A percentile compares a stretch with the other conserved stretches of the same genome.
Evolutionary conservation across 1,140 invertebrate species (phyloP).

Genomic region (Tetramorium simillimum): DNA sequence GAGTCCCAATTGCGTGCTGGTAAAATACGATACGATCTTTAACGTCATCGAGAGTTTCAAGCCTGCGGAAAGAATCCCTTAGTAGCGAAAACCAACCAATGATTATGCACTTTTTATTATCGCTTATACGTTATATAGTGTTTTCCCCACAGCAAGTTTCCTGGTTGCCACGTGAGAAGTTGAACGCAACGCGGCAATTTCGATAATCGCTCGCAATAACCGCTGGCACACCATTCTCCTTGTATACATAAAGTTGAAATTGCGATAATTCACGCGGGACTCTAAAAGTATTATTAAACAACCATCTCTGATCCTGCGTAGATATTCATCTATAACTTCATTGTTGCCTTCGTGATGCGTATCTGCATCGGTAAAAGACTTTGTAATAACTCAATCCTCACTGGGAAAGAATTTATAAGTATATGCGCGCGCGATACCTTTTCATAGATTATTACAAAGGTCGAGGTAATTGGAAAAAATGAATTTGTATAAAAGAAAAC

Average conservation of each 20-base stretch:
- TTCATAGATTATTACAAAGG: constrained; percentile 9
- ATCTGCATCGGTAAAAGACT: background rate
- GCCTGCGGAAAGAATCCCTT: constrained; percentile 2
- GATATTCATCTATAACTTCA: constrained; percentile 42
- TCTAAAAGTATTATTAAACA: constrained; percentile 47
- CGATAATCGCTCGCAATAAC: constrained; percentile 58
- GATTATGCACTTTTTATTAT: constrained; percentile 47
- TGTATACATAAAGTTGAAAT: constrained; percentile 39
- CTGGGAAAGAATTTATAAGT: constrained; percentile 17
- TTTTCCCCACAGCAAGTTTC: constrained; percentile 21
- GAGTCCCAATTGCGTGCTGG: background rate
- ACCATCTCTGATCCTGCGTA: constrained; percentile 20
- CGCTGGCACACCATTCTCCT: constrained; percentile 33
- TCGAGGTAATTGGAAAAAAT: constrained; percentile 3
- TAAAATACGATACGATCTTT: constrained; percentile 28
- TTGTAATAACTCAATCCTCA: constrained; percentile 40
- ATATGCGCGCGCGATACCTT: background rate
- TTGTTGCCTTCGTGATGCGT: constrained; percentile 41
- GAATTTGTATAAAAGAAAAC: background rate
- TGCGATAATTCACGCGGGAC: constrained; percentile 43
- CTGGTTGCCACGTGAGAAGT: constrained; percentile 48
- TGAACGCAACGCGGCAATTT: constrained; percentile 57
- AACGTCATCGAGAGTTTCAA: background rate
- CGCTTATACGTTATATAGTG: constrained; percentile 10
- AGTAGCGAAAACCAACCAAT: constrained; percentile 26